A percentile compares a stretch with the other conserved stretches of the same genome.
phyloP scores from a whole-genome alignment of 1,140 invertebrate species.

The Atopsyche davidsoni region DNA sequence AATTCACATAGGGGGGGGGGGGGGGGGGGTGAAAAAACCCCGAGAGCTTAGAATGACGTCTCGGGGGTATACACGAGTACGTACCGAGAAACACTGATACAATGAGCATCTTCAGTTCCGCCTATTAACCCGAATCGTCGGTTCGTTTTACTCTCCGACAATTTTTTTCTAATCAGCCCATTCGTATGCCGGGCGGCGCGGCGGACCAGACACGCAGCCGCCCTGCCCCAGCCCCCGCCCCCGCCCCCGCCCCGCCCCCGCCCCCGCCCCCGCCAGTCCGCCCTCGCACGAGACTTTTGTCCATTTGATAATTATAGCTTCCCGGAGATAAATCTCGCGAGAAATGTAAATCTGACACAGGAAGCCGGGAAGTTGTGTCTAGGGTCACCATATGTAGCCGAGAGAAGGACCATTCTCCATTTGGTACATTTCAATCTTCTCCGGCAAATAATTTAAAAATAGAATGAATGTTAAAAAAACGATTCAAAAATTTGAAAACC shows the following conservation, averaged over 20 bases:
- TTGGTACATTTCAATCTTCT: too few relatives aligned
- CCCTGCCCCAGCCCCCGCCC: slow-evolving; percentile 11
- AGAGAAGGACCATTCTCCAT: too few relatives aligned
- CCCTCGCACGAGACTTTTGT: slow-evolving; percentile 2
- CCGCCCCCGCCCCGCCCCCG: slow-evolving; percentile 1
- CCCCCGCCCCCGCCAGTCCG: neutral
- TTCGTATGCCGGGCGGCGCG: slow-evolving; percentile 28
- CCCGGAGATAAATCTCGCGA: slow-evolving; percentile 4
- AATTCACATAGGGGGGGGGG: slow-evolving; percentile 11
- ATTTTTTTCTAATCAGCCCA: slow-evolving; percentile 31
- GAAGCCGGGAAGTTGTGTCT: slow-evolving; percentile 8
- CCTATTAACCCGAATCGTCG: slow-evolving; percentile 31
- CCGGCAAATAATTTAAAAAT: too few relatives aligned
- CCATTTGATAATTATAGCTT: slow-evolving; percentile 19
- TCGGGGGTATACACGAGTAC: slow-evolving; percentile 15
- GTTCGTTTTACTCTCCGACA: slow-evolving; percentile 26
- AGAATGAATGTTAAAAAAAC: too few relatives aligned
- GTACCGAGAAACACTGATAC: slow-evolving; percentile 14
- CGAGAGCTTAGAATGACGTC: slow-evolving; percentile 12
- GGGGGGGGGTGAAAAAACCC: slow-evolving; percentile 16
- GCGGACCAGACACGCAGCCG: slow-evolving; percentile 25
- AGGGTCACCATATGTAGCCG: too few relatives aligned
- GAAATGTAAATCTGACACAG: slow-evolving; percentile 18
- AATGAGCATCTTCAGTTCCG: slow-evolving; percentile 30
- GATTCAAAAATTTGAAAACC: too few relatives aligned